These are phyloP conservation scores for Rhagonycha fulva DNA, from an alignment of 2,888 invertebrate genomes.

Conservation along the genomic window DNA sequence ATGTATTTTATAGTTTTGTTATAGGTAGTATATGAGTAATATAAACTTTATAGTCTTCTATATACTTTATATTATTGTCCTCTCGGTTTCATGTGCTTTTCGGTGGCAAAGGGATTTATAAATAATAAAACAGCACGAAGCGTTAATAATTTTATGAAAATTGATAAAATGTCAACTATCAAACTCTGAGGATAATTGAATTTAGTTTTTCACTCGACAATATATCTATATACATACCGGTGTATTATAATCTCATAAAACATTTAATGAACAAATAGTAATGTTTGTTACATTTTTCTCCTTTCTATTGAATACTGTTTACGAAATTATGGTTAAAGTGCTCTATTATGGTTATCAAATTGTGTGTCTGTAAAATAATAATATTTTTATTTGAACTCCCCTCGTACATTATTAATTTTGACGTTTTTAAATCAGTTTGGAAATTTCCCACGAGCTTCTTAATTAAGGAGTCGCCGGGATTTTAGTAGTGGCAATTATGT, in stretches of 20 bases:
- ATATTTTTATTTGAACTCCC: not conserved
- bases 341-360: not conserved
- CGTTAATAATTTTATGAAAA: conserved; percentile 1
- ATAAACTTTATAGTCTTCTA: not conserved
- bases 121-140: conserved; percentile 1
- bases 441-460: not conserved
- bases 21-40: not conserved
- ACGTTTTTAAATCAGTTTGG: not conserved
- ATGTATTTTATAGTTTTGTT: not conserved
- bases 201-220: not conserved
- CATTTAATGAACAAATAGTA: not conserved
- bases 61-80: not conserved
- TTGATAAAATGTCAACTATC: conserved; percentile 3
- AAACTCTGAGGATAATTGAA: not conserved
- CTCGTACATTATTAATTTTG: not conserved
- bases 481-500: not conserved
- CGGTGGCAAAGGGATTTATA: not conserved
- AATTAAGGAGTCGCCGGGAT: not conserved
- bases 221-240: not conserved
- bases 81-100: not conserved
- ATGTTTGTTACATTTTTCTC: not conserved
- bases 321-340: not conserved
- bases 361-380: not conserved
- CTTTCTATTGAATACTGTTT: not conserved
- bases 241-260: not conserved